A percentile compares a stretch with the other conserved stretches of the same genome.
Evolutionary conservation across 2,797 vertebrate species (phyloP).

Genomic region (Alfaro cultratus): DNA sequence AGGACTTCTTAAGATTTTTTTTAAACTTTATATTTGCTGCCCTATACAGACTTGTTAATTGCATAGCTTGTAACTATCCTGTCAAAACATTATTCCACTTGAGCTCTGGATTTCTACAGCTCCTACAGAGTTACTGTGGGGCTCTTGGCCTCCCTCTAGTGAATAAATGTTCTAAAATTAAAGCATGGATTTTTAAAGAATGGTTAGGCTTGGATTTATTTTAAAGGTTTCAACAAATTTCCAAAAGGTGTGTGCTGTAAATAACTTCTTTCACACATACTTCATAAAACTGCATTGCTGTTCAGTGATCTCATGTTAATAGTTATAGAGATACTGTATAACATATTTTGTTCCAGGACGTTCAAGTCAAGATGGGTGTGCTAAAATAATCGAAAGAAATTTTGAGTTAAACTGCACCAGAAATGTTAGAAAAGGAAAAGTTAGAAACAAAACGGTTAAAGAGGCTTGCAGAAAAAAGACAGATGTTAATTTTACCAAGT

Average conservation of each 20-base stretch:
- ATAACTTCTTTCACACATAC: not conserved
- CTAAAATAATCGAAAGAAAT: not conserved
- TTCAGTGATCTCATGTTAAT: conserved; percentile 14
- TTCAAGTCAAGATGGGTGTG: not conserved
- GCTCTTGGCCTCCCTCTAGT: not conserved
- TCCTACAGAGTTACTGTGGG: not conserved
- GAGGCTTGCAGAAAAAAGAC: not conserved
- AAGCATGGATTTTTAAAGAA: not conserved
- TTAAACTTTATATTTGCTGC: not conserved
- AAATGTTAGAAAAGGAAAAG: not conserved
- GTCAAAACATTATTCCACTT: not conserved
- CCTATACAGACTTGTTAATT: not conserved
- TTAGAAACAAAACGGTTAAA: not conserved
- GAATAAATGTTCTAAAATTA: not conserved
- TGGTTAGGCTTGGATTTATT: not conserved
- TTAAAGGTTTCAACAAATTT: not conserved
- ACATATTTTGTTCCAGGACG: not conserved
- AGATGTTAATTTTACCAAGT: not conserved
- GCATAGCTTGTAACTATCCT: not conserved
- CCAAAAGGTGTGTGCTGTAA: not conserved
- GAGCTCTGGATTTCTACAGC: not conserved
- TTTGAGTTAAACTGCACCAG: not conserved
- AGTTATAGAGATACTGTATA: not conserved
- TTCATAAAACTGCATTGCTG: conserved; percentile 6
- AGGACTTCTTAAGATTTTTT: not conserved